Evolutionary conservation across 1,140 invertebrate genomes (phyloP).

Genomic region (Homarus americanus): DNA sequence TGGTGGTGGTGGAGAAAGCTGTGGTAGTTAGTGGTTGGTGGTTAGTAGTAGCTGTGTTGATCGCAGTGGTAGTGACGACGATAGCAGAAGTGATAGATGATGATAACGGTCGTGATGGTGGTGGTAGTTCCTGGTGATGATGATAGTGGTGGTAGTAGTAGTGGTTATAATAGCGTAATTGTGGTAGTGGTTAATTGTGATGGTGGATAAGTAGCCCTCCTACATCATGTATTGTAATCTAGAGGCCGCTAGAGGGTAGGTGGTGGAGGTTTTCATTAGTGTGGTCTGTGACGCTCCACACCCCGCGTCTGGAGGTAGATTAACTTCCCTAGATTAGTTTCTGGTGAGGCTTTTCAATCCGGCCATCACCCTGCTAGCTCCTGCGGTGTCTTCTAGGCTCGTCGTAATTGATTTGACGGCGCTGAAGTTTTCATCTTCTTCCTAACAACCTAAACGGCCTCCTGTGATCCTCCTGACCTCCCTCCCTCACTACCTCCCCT

Average conservation of each 20-base stretch:
- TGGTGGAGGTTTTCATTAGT: background rate
- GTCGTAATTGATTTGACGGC: slow-evolving; percentile 18
- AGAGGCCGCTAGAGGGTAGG: background rate
- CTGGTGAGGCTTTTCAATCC: slow-evolving; percentile 9
- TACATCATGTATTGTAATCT: no score
- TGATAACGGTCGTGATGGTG: no score
- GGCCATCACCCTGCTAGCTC: slow-evolving; percentile 10
- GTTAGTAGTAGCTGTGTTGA: no score
- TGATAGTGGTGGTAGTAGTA: no score
- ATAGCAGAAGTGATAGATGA: no score
- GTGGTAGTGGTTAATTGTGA: no score
- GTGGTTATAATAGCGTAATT: no score
- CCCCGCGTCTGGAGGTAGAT: background rate
- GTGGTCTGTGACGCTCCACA: background rate
- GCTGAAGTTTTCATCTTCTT: background rate
- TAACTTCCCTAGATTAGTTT: slow-evolving; percentile 14
- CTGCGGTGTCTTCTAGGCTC: slow-evolving; percentile 7
- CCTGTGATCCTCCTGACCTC: background rate
- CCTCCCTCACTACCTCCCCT: background rate
- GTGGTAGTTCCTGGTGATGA: no score
- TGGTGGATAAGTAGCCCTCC: background rate
- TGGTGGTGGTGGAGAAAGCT: no score
- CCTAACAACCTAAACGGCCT: background rate
- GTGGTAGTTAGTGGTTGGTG: no score
- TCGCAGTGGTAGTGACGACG: no score